These are phyloP conservation scores for Peromyscus eremicus DNA, from an alignment of 2,797 vertebrate genomes.

Conservation along the genomic window DNA sequence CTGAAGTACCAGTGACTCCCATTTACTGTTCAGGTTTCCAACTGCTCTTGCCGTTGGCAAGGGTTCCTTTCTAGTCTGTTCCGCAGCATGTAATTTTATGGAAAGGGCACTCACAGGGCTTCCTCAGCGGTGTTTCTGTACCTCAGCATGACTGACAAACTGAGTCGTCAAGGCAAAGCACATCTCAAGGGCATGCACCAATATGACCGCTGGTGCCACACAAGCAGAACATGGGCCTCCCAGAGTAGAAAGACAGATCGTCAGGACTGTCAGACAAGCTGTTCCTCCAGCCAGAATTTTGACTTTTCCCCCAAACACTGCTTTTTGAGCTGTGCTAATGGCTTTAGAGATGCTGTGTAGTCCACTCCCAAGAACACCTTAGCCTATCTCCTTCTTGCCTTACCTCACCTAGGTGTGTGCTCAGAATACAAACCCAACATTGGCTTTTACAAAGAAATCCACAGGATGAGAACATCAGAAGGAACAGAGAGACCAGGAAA, in stretches of 20 bases:
- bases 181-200: neutral
- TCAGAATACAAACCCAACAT: neutral
- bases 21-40: conserved; percentile 45
- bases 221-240: neutral
- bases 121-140: neutral
- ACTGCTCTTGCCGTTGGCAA: neutral
- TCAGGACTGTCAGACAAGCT: neutral
- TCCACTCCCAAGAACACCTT: neutral
- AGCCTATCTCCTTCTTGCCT: neutral
- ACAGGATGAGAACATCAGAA: neutral
- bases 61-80: neutral
- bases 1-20: neutral
- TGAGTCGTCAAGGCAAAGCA: neutral
- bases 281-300: neutral
- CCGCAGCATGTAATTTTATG: neutral
- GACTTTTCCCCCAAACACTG: neutral
- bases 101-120: neutral
- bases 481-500: neutral
- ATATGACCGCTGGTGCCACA: neutral
- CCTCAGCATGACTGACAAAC: neutral
- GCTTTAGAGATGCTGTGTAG: neutral
- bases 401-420: too few species aligned
- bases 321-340: neutral
- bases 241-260: neutral
- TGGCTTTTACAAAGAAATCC: neutral